A percentile compares a stretch with the other conserved stretches of the same genome.
Evolutionary conservation across 2,888 invertebrate species (phyloP).

Genomic region (Gymnocheta viridis): DNA sequence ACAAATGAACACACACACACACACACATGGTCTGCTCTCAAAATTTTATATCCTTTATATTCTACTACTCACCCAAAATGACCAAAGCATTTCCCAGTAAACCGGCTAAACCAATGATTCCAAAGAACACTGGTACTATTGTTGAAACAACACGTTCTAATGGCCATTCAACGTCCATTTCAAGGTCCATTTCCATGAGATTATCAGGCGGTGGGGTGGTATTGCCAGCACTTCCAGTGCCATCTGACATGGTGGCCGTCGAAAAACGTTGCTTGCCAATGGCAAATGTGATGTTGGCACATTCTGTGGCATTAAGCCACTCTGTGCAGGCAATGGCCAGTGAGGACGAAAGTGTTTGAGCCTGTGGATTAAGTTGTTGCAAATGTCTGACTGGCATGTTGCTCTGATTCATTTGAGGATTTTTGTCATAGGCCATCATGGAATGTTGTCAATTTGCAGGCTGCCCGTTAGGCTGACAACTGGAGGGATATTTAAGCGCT

Average conservation of each 20-base stretch:
- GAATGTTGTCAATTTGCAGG: neutral
- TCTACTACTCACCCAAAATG: constrained; percentile 84
- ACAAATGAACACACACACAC: neutral
- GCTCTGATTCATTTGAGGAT: constrained; percentile 20
- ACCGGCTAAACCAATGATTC: constrained; percentile 93
- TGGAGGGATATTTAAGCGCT: neutral
- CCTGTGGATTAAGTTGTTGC: constrained; percentile 52
- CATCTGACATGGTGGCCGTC: constrained; percentile 48
- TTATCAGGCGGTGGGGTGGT: constrained; percentile 74
- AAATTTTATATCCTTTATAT: too few species aligned
- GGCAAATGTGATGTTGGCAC: constrained; percentile 69
- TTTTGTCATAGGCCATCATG: constrained; percentile 38
- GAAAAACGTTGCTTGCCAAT: constrained; percentile 60
- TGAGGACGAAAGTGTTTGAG: constrained; percentile 70
- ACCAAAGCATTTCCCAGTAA: constrained; percentile 94
- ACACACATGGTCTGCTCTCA: neutral
- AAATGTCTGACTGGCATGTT: constrained; percentile 28
- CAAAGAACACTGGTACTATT: constrained; percentile 91
- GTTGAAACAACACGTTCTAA: constrained; percentile 86
- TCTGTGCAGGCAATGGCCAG: constrained; percentile 69
- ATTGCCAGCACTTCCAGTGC: constrained; percentile 57
- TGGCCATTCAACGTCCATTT: constrained; percentile 82
- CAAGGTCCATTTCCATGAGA: constrained; percentile 79
- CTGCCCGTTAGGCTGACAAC: neutral
- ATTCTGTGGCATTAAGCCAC: constrained; percentile 73